Percentiles rank a stretch among this genome's conserved stretches.
Evolutionary conservation across 2,113 vertebrate genomes (phyloP).

Genomic region (Xyliphius kryptos): DNA sequence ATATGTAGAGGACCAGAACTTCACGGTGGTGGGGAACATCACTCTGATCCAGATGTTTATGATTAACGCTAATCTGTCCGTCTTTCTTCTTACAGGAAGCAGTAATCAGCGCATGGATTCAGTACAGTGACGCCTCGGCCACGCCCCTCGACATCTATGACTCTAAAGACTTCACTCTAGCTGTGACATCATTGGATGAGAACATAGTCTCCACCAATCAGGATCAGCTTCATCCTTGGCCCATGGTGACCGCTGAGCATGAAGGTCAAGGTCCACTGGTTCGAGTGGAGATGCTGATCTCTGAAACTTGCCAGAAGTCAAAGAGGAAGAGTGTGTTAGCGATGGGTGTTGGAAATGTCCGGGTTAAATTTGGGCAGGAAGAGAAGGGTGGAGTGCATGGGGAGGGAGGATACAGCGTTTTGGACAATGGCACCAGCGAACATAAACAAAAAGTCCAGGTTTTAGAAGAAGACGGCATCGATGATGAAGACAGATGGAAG

Average conservation of each 20-base stretch:
- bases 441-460: slow-evolving; percentile 61
- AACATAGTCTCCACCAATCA: slow-evolving; percentile 77
- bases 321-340: slow-evolving; percentile 89
- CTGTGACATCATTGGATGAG: slow-evolving; percentile 80
- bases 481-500: slow-evolving; percentile 69
- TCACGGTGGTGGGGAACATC: too few species aligned
- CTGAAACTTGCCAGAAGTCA: slow-evolving; percentile 89
- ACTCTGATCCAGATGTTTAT: too few species aligned
- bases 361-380: slow-evolving; percentile 78
- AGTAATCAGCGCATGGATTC: slow-evolving; percentile 80
- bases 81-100: slow-evolving; percentile 84
- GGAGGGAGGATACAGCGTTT: slow-evolving; percentile 49
- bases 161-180: slow-evolving; percentile 81
- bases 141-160: slow-evolving; percentile 91
- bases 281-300: slow-evolving; percentile 88
- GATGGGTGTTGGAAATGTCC: slow-evolving; percentile 73
- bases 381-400: slow-evolving; percentile 62
- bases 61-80: too few species aligned
- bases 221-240: slow-evolving; percentile 69
- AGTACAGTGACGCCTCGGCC: slow-evolving; percentile 90
- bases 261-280: slow-evolving; percentile 86
- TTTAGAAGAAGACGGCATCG: slow-evolving; percentile 57
- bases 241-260: slow-evolving; percentile 74
- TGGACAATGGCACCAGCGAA: slow-evolving; percentile 70
- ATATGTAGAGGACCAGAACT: too few species aligned